Evolutionary conservation across 2,797 vertebrate genomes (phyloP).

Genomic region (Mormyrus hasselquistii): DNA sequence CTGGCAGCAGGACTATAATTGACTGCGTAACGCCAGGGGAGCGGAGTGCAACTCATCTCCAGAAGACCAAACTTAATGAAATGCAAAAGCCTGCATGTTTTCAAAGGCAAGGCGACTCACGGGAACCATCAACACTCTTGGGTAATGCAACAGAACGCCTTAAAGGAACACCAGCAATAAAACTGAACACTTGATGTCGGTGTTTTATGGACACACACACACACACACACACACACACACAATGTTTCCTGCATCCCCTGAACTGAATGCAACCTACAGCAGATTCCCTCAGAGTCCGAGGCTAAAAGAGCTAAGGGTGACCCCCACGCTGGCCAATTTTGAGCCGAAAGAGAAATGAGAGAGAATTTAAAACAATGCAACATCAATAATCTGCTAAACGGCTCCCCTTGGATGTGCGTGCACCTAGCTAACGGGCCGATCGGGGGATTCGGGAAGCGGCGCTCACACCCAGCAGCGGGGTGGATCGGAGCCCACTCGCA

Average conservation of each 20-base stretch:
- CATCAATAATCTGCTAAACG: neutral
- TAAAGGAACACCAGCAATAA: neutral
- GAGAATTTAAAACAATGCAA: neutral
- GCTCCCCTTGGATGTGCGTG: neutral
- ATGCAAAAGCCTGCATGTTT: slow-evolving; percentile 38
- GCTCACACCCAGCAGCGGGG: neutral
- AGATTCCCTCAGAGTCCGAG: neutral
- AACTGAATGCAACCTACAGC: neutral
- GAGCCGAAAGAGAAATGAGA: neutral
- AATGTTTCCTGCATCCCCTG: neutral
- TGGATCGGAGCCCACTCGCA: neutral
- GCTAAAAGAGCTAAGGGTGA: neutral
- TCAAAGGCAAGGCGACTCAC: slow-evolving; percentile 24
- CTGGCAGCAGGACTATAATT: slow-evolving; percentile 1
- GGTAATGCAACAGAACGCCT: neutral
- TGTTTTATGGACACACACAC: neutral
- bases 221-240: neutral
- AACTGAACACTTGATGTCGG: neutral
- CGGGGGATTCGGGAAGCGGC: neutral
- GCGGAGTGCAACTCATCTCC: neutral
- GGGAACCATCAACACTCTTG: neutral
- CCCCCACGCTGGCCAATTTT: neutral
- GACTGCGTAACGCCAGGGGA: neutral
- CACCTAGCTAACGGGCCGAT: neutral
- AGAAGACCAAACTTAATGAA: slow-evolving; percentile 13